Percentiles rank a stretch among this genome's conserved stretches.
Conservation (phyloP, 2,888 invertebrate species). For the Lysandra bellargus region DNA sequence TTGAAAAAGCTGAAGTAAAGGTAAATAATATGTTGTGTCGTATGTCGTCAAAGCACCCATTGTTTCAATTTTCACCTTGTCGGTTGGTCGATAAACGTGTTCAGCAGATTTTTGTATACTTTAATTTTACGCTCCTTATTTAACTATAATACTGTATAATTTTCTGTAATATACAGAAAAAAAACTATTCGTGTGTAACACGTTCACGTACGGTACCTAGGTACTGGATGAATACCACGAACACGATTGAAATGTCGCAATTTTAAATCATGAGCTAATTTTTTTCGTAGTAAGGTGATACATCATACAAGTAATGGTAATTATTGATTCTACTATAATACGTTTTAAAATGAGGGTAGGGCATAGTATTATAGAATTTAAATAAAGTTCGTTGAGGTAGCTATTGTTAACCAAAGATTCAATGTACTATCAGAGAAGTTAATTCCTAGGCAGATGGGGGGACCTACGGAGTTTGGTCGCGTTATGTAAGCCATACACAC, state of each 20-base stretch:
- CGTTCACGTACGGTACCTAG: no score
- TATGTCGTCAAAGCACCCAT: conserved; percentile 52
- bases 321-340: background rate
- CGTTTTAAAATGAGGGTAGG: background rate
- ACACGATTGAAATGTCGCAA: background rate
- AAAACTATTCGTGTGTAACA: background rate
- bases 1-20: conserved; percentile 62
- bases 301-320: background rate
- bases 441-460: no score
- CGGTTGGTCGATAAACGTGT: conserved; percentile 52
- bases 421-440: background rate
- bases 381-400: conserved; percentile 19
- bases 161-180: background rate
- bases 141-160: background rate
- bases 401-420: background rate
- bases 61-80: conserved; percentile 57
- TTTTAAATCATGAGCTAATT: background rate
- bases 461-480: no score
- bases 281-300: background rate
- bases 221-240: background rate
- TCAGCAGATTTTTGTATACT: conserved; percentile 27
- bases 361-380: background rate
- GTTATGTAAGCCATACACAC: no score
- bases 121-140: background rate
- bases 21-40: conserved; percentile 46